Percentiles rank a stretch among this genome's conserved stretches.
Conservation (phyloP, 2,113 vertebrate species). For the Sminthopsis crassicaudata region DNA sequence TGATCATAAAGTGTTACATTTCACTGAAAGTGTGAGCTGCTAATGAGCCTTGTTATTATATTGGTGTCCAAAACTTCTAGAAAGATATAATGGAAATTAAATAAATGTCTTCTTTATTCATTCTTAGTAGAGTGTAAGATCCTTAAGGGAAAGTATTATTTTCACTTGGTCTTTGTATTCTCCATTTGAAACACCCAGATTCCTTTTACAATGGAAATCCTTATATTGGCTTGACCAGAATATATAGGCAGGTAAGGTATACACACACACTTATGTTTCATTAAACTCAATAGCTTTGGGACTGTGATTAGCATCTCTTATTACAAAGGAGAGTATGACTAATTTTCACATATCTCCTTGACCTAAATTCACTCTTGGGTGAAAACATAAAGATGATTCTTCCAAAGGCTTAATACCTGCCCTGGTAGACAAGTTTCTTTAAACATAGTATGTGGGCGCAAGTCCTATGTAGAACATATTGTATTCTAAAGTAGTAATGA, state of each 20-base stretch:
- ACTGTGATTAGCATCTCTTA: not conserved
- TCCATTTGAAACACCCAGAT: not conserved
- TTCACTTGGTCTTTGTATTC: not conserved
- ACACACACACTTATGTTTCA: not conserved
- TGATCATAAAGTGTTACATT: constrained; percentile 8
- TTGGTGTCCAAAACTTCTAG: constrained; percentile 24
- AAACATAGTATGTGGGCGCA: not conserved
- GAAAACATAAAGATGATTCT: not conserved
- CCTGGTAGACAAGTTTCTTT: not conserved
- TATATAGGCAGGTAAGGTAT: not conserved
- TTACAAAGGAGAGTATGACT: not conserved
- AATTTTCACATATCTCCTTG: not conserved
- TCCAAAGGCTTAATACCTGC: not conserved
- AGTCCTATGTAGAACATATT: not conserved
- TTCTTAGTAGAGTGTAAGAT: not conserved
- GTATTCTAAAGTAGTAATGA: not conserved
- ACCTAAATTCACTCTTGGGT: not conserved
- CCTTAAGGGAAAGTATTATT: not conserved
- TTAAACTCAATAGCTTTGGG: not conserved
- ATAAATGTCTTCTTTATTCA: constrained; percentile 25
- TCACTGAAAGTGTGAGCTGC: not conserved
- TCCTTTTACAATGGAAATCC: not conserved
- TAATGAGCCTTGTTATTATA: not conserved
- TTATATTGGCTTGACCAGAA: not conserved
- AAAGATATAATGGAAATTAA: constrained; percentile 42